These are phyloP conservation scores for Thalpophila matura DNA, from an alignment of 2,888 invertebrate species.

Conservation along the genomic window DNA sequence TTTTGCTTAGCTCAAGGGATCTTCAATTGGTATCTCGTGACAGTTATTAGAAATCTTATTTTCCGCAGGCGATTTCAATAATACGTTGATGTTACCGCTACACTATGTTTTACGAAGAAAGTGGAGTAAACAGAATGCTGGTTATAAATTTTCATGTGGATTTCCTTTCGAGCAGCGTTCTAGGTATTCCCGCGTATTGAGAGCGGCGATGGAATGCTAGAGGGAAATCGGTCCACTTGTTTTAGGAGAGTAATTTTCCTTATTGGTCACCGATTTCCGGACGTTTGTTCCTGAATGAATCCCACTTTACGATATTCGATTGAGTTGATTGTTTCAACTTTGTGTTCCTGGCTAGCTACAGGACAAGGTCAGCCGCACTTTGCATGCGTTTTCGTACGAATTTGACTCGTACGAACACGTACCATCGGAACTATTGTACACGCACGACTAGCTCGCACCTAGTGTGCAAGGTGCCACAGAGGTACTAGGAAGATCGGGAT, in stretches of 20 bases:
- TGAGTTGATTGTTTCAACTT: too few relatives aligned
- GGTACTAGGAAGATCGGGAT: too few relatives aligned
- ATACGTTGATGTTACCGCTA: constrained; percentile 55
- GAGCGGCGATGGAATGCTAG: constrained; percentile 22
- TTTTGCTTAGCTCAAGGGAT: constrained; percentile 9
- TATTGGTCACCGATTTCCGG: too few relatives aligned
- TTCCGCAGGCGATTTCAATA: constrained; percentile 71
- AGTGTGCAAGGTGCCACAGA: too few relatives aligned
- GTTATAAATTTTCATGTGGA: constrained; percentile 57
- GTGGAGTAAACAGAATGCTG: constrained; percentile 43
- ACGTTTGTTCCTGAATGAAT: too few relatives aligned
- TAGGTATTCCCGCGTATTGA: constrained; percentile 17
- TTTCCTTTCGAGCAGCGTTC: constrained; percentile 26
- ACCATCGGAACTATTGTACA: too few relatives aligned
- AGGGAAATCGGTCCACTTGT: not conserved
- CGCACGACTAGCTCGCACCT: too few relatives aligned
- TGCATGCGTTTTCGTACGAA: too few relatives aligned
- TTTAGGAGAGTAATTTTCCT: not conserved
- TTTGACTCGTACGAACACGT: too few relatives aligned
- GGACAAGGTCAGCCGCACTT: too few relatives aligned
- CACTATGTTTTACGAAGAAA: constrained; percentile 63
- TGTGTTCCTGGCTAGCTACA: too few relatives aligned
- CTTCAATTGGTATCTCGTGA: constrained; percentile 31
- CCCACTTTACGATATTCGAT: too few relatives aligned
- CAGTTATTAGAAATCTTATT: constrained; percentile 68